These are phyloP conservation scores for Sebastes taczanowskii DNA, from an alignment of 2,797 vertebrate genomes.

Conservation along the genomic window DNA sequence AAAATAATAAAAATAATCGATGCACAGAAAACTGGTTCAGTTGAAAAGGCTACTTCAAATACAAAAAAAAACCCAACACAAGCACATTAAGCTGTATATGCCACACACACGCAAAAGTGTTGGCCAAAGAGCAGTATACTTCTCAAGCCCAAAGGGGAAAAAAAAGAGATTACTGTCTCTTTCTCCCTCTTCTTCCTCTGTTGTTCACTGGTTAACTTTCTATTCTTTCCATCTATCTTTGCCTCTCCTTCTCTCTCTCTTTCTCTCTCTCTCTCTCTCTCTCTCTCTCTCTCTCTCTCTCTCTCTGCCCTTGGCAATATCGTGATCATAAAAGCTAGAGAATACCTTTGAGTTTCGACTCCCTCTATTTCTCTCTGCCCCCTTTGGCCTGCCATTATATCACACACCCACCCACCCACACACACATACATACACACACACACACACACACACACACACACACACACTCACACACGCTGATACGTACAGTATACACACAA, in stretches of 20 bases:
- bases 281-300: constrained; percentile 33
- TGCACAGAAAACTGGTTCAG: neutral
- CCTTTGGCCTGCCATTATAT: constrained; percentile 77
- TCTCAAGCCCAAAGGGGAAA: constrained; percentile 38
- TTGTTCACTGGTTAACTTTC: constrained; percentile 59
- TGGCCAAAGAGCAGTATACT: constrained; percentile 35
- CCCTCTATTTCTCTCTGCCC: constrained; percentile 69
- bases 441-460: constrained; percentile 11
- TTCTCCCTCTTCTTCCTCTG: constrained; percentile 23
- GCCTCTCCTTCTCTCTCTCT: constrained; percentile 34
- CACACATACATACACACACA: constrained; percentile 7
- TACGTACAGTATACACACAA: constrained; percentile 43
- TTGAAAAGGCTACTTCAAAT: neutral
- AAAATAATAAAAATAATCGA: constrained; percentile 4
- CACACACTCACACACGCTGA: neutral
- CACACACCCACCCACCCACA: constrained; percentile 38
- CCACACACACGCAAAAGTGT: neutral
- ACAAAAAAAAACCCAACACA: constrained; percentile 4
- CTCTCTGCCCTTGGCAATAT: constrained; percentile 63
- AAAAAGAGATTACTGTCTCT: constrained; percentile 50
- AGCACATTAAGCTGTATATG: neutral
- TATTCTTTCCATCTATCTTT: constrained; percentile 57
- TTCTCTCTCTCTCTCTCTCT: constrained; percentile 36
- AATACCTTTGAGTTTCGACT: constrained; percentile 76
- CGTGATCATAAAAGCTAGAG: constrained; percentile 78